Evolutionary conservation across 2,797 vertebrate genomes (phyloP).

Genomic region (Brachyrhaphis roseni): DNA sequence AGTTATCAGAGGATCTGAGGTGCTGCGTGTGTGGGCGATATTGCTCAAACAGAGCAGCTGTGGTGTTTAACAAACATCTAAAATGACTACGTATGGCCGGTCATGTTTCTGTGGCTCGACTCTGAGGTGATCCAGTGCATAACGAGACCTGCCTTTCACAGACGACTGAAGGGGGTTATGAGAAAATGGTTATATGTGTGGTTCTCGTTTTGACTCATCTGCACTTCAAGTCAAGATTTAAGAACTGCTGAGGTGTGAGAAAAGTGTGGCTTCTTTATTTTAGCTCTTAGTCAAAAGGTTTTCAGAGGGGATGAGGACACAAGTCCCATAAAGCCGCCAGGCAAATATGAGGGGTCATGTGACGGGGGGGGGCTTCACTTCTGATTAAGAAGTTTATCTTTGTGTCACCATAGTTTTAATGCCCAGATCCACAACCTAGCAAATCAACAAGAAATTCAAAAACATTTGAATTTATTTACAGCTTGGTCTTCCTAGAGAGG

Average conservation of each 20-base stretch:
- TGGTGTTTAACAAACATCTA: constrained; percentile 62
- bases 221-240: constrained; percentile 59
- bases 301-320: constrained; percentile 62
- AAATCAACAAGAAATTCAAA: constrained; percentile 40
- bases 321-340: constrained; percentile 39
- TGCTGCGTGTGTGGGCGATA: constrained; percentile 69
- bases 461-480: constrained; percentile 30
- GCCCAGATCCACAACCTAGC: constrained; percentile 26
- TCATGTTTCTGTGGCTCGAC: constrained; percentile 43
- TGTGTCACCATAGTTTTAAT: constrained; percentile 44
- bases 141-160: constrained; percentile 53
- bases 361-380: constrained; percentile 14
- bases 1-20: constrained; percentile 66
- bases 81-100: constrained; percentile 61
- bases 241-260: constrained; percentile 62
- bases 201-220: constrained; percentile 72
- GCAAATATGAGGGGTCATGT: constrained; percentile 25
- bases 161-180: constrained; percentile 53
- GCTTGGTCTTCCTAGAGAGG: background rate
- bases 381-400: constrained; percentile 41
- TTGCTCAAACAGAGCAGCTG: constrained; percentile 69
- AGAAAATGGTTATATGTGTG: constrained; percentile 66
- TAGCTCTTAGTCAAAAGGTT: constrained; percentile 66
- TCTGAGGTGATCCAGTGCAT: constrained; percentile 50
- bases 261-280: constrained; percentile 63